A percentile compares a stretch with the other conserved stretches of the same genome.
These are phyloP conservation scores for Cylindroiulus punctatus DNA, from an alignment of 2,888 invertebrate species.

Conservation along the genomic window DNA sequence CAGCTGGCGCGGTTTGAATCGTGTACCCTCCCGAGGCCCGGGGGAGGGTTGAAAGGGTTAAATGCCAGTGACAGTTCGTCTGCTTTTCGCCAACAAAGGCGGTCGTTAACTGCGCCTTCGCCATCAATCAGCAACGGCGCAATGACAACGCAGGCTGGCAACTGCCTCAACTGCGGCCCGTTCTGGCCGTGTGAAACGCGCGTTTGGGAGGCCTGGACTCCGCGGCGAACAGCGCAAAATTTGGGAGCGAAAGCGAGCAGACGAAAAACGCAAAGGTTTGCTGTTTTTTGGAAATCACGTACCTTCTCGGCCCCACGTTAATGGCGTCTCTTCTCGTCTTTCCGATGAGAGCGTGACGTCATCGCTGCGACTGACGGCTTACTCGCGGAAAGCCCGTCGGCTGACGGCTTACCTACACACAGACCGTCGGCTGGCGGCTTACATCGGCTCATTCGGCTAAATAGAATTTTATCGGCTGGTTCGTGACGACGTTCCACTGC, in stretches of 20 bases:
- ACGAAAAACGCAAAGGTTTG: slow-evolving; percentile 28
- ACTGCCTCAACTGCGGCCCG: background rate
- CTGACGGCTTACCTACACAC: background rate
- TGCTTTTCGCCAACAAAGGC: background rate
- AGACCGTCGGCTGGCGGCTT: background rate
- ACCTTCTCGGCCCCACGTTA: slow-evolving; percentile 36
- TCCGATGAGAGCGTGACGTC: background rate
- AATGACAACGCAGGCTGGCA: background rate
- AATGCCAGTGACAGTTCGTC: background rate
- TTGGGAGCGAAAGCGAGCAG: background rate
- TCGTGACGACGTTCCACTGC: background rate
- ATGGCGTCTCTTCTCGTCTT: slow-evolving; percentile 48
- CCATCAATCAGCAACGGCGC: background rate
- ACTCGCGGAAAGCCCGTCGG: background rate
- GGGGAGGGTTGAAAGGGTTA: background rate
- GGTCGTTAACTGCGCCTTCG: slow-evolving; percentile 10
- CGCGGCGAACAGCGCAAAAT: background rate
- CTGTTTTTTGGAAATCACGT: slow-evolving; percentile 39
- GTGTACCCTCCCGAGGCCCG: no score
- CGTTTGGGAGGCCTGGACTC: background rate
- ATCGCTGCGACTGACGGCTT: background rate
- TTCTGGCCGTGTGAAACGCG: background rate
- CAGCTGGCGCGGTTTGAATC: no score
- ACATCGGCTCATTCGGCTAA: background rate
- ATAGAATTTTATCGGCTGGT: background rate